Conservation (phyloP, 2,113 vertebrate species). For the Chroicocephalus ridibundus region DNA sequence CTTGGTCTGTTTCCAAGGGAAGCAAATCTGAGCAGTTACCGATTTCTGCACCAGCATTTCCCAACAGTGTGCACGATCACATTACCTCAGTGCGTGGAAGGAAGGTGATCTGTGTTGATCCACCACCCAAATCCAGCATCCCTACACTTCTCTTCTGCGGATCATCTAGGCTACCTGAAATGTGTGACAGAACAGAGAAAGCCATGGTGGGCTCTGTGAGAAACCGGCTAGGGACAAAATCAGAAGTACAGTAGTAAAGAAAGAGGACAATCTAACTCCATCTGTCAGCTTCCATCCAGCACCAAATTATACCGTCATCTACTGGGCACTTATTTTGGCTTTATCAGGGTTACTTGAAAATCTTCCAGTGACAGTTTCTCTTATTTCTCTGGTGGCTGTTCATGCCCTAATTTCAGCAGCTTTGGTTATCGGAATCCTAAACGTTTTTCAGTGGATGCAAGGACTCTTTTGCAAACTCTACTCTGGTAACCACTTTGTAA, state of each 20-base stretch:
- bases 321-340: background rate
- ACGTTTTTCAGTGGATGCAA: background rate
- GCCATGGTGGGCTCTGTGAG: background rate
- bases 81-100: conserved; percentile 84
- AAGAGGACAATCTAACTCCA: background rate
- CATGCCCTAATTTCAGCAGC: background rate
- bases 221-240: background rate
- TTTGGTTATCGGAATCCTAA: background rate
- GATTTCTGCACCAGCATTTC: background rate
- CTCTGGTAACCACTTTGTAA: conserved; percentile 38
- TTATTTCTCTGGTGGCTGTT: background rate
- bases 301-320: background rate
- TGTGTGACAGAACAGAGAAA: background rate
- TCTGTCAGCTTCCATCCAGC: background rate
- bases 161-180: conserved; percentile 80
- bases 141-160: conserved; percentile 78
- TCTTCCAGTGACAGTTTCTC: background rate
- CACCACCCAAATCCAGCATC: conserved; percentile 93
- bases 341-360: background rate
- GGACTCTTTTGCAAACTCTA: background rate
- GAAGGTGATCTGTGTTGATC: conserved; percentile 96
- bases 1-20: background rate
- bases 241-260: background rate
- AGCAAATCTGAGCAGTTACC: background rate
- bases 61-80: background rate